Evolutionary conservation across 1,140 invertebrate species (phyloP), one percentile per base, ranked within the genome.

Genomic region (Metopolophium dirhodum): DNA sequence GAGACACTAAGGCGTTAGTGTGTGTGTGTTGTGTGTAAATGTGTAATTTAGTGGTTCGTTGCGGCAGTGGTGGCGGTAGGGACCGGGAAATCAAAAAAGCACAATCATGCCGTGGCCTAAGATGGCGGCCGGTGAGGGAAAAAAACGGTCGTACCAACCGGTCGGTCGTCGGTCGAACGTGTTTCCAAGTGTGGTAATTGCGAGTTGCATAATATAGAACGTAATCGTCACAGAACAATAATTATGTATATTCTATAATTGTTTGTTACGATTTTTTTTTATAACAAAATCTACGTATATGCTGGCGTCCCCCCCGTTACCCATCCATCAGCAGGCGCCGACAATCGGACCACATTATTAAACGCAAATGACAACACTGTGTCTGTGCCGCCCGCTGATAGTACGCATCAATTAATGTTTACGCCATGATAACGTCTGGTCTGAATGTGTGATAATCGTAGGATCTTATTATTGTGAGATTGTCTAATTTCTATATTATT

Each of bases 71-170:
- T 45, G 91, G 47, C 9, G 77, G 91, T 49, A 45, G 68, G 82
- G 91, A 85, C 91, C 77, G 91, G 91, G 91, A 93, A 93, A 93
- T 93, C 91, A 93, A 93, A 93, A 93, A 30, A 93, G 91, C 91
- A 93, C 91, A 93, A 93, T 93, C 91, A 93, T 93, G 91, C 91
- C 82, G 82, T 93, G 82, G 91, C 91, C 91, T 86, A 93, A 93
- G 49, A 93, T 93, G 91, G 91, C 91, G 8, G 77, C 91, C 82
- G 82, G 49, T 54, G 35, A 37, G 68, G 91, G 82, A 85, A 93
- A 51, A 51, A 85, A 93, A 93, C 91, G 37, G 82, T 93, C 49
- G 49, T 93, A 23, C 91, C 91, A 93, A 93, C 49, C 26, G 23
- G 77, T 41, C 88, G 35, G 35, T 9, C 35, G 2, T 26, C 54